A percentile compares a stretch with the other conserved stretches of the same genome.
Conservation (phyloP, 2,113 vertebrate species). For the Rhinolophus ferrumequinum region DNA sequence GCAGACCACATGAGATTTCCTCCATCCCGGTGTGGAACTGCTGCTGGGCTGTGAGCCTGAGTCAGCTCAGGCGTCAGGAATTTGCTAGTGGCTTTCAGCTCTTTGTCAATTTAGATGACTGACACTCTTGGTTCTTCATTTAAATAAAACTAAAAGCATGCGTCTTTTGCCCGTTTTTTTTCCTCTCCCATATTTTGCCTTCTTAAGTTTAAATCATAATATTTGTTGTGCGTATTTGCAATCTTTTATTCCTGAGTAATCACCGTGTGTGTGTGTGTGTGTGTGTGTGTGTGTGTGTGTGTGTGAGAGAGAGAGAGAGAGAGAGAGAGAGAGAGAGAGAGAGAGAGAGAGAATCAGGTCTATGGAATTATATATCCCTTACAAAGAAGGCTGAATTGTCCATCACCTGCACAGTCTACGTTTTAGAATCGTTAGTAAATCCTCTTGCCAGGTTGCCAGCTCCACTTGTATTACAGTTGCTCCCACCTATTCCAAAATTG, state of each 20-base stretch:
- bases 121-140: background rate
- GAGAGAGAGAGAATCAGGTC: too few species aligned
- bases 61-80: fast-evolving
- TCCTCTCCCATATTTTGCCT: background rate
- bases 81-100: background rate
- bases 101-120: background rate
- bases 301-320: too few species aligned
- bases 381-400: background rate
- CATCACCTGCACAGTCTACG: background rate
- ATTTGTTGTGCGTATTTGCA: background rate
- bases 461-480: background rate
- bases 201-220: background rate
- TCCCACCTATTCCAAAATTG: background rate
- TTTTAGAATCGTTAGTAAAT: background rate
- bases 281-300: too few species aligned
- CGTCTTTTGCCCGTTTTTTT: background rate
- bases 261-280: too few species aligned
- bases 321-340: too few species aligned
- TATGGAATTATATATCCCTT: background rate
- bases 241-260: background rate
- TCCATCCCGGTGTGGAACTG: background rate
- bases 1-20: background rate
- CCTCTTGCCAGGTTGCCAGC: background rate
- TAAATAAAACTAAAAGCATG: background rate
- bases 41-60: background rate